phyloP scores from a whole-genome alignment of 2,113 vertebrate species.

The Cepphus grylle region DNA sequence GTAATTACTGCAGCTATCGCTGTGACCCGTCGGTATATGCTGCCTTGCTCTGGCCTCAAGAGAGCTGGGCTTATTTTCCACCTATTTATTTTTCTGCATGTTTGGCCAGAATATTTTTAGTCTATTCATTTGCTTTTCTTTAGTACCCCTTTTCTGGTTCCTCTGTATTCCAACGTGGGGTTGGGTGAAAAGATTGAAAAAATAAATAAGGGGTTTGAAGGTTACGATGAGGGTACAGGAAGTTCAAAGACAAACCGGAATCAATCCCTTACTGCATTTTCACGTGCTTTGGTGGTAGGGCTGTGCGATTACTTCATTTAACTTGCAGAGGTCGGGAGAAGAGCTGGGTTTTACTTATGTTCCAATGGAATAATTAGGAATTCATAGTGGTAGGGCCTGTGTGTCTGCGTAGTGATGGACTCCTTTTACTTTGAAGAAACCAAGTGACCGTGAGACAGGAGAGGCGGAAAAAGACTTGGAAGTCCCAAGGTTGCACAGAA shows the following conservation, averaged over 20 bases:
- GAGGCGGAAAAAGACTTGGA: neutral
- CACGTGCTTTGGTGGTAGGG: neutral
- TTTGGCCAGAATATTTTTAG: constrained; percentile 42
- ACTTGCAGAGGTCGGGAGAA: neutral
- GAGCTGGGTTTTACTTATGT: neutral
- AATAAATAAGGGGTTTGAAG: neutral
- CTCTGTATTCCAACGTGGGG: neutral
- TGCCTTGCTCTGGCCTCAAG: constrained; percentile 9
- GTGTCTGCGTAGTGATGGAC: neutral
- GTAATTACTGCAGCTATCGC: constrained; percentile 53
- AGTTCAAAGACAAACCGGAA: constrained; percentile 10
- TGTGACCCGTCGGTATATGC: neutral
- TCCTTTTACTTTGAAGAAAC: neutral
- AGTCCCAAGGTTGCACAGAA: neutral
- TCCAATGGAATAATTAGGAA: neutral
- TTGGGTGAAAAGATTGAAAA: neutral
- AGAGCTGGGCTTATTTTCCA: constrained; percentile 22
- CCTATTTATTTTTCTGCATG: constrained; percentile 24
- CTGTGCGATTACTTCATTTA: neutral
- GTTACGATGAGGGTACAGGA: neutral
- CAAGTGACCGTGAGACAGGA: neutral
- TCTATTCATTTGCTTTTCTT: neutral
- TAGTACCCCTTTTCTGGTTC: neutral
- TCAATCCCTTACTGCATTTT: constrained; percentile 12
- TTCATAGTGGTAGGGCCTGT: neutral